Evolutionary conservation across 2,888 invertebrate genomes (phyloP), one percentile per base, ranked within the genome.

Genomic region (Teleiodes luculella): DNA sequence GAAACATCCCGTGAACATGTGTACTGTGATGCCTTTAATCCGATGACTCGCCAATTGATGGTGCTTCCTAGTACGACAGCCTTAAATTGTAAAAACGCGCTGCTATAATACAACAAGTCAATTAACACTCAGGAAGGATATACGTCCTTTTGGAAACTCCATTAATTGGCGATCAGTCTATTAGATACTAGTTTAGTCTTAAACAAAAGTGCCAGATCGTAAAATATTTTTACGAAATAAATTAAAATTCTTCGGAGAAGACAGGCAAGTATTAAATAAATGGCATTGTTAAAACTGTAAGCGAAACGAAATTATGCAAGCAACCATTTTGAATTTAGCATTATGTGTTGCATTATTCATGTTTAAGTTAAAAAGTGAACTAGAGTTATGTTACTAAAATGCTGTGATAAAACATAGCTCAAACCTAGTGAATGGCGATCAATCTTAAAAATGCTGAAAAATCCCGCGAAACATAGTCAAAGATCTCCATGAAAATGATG

Each of bases 151-250:
- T 24, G 24, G 20, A 13, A 14, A 28, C 13, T 33, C 37, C 30
- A 14, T 49, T 30, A 37, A 20, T 20, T 31, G 20, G 48, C 35
- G 20, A 35, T 31, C 2, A 20, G 33, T 11, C 51, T 41, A 16
- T 11, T 51, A 51, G 51, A 31, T 31, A 61, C 55, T 76, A 72
- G 61, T 64, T 56, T 82, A 82, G 75, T 57, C 52, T 82, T 77
- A 81, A 76, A 72, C 68, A 80, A 84, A 83, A 74, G 86, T 87
- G 87, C 87, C 87, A 88, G 83, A 86, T 71, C 63, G 63, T 60
- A 58, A 62, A 55, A 56, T 55, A 53, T 46, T 33, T 48, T 50
- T 56, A 53, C 28, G 14, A 33, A 33, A 52, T 57, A 53, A 57
- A 56, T 53, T 59, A 57, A 57, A 52, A 37, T 10, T 58, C 54